Base-by-base conservation (phyloP, 2,797 vertebrate genomes). In the Trematomus bernacchii region DNA sequence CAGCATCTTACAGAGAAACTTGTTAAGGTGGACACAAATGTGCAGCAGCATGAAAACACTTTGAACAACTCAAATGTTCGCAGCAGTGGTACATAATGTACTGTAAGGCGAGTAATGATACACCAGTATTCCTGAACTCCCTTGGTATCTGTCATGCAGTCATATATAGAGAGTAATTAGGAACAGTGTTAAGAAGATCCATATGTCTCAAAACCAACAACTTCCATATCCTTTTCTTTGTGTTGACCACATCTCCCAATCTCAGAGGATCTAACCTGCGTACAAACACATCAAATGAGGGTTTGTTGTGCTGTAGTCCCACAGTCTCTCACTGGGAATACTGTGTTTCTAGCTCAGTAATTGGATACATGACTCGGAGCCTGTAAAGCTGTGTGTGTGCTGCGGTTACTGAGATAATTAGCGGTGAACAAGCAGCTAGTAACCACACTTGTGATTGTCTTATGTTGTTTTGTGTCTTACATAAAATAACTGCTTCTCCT, bases 361-460 rank as follows among this genome's bases (percentile, higher is more conserved):
- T 87, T 92, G 84, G 72, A 83, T 15, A 57, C 55, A 76, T 63
- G 10, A 60, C 82, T 85, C 0, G 9, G 37, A 80, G 71, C 77
- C 62, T 63, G 66, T 62, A 63, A 72, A 81, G 75, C 71, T 57
- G 65, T 64, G 66, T 88, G 83, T 71, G 21, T 77, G 59, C 64
- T 63, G 73, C 59, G 73, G 76, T 84, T 81, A 82, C 76, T 44
- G 44, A 66, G 77, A 72, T 92, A 89, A 91, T 91, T 90, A 90
- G 84, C 1, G 23, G 64, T 63, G 89, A 90, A 90, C 87, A 90
- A 80, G 70, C 69, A 72, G 54, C 53, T 57, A 65, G 77, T 79
- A 81, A 73, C 67, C 57, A 71, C 57, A 53, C 66, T 61, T 79
- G 46, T 67, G 68, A 77, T 79, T 79, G 47, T 64, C 59, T 57